Conservation (phyloP, 23 tunicate genomes). For the Oikopleura vanhoeffeni region DNA sequence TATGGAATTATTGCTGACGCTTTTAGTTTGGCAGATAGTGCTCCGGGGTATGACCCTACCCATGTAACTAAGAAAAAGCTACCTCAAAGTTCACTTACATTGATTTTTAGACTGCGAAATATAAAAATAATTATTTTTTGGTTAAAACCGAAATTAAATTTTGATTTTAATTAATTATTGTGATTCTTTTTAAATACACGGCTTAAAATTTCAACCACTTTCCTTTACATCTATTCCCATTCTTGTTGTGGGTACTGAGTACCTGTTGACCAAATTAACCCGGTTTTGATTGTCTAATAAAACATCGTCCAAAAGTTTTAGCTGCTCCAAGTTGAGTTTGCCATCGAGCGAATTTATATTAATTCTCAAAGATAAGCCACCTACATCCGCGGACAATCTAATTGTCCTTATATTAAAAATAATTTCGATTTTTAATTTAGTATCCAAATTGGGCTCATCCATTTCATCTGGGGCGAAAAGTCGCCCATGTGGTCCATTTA, state of each 20-base stretch:
- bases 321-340: neutral
- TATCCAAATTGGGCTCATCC: neutral
- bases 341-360: neutral
- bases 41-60: no score
- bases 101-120: no score
- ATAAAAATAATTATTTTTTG: no score
- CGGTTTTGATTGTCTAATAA: neutral
- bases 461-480: neutral
- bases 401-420: neutral
- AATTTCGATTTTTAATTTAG: neutral
- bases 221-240: neutral
- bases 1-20: no score
- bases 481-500: neutral
- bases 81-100: no score
- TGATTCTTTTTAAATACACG: no score
- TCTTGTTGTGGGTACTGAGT: neutral
- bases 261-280: neutral
- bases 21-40: no score
- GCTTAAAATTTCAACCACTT: no score
- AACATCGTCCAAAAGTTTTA: neutral
- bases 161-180: no score
- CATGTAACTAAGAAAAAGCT: no score
- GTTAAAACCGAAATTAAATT: no score
- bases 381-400: constrained; percentile 1
- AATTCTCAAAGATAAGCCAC: neutral